Evolutionary conservation across 2,888 invertebrate genomes (phyloP).

Genomic region (Catonia carolina): DNA sequence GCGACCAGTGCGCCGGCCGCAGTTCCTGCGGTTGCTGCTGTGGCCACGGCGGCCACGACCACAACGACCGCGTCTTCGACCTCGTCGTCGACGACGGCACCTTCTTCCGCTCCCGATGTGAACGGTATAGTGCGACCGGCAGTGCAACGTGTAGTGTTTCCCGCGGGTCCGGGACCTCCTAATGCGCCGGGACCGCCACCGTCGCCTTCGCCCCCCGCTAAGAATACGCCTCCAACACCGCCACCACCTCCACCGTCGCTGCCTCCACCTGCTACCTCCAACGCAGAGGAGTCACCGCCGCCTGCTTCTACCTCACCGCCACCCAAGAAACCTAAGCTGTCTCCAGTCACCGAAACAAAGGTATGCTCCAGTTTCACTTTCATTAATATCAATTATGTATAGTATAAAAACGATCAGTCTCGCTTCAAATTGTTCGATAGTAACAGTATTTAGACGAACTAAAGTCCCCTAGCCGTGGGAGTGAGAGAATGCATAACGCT

Average conservation of each 20-base stretch:
- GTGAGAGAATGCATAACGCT: too few relatives aligned
- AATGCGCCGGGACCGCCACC: slow-evolving; percentile 28
- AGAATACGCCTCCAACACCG: slow-evolving; percentile 14
- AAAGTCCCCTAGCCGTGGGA: too few relatives aligned
- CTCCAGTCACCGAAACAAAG: slow-evolving; percentile 23
- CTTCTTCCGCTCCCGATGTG: slow-evolving; percentile 39
- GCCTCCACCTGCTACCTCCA: slow-evolving; percentile 23
- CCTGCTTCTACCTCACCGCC: slow-evolving; percentile 22
- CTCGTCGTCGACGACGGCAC: slow-evolving; percentile 29
- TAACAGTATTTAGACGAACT: too few relatives aligned
- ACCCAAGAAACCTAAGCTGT: slow-evolving; percentile 22
- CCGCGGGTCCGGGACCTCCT: slow-evolving; percentile 42
- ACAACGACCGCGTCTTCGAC: slow-evolving; percentile 30
- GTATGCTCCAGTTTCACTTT: slow-evolving; percentile 16
- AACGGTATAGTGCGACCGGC: slow-evolving; percentile 33
- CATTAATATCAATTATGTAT: too few relatives aligned
- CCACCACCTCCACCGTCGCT: slow-evolving; percentile 13
- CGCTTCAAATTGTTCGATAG: too few relatives aligned
- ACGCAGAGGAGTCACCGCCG: slow-evolving; percentile 17
- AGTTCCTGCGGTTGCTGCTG: slow-evolving; percentile 5
- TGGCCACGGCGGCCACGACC: slow-evolving; percentile 25
- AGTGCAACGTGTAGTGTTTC: slow-evolving; percentile 44
- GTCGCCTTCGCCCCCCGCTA: slow-evolving; percentile 19
- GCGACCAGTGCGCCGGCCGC: background rate
- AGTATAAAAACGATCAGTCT: too few relatives aligned